Conservation (phyloP, 2,797 vertebrate species). For the Spinibarbus caldwelli region DNA sequence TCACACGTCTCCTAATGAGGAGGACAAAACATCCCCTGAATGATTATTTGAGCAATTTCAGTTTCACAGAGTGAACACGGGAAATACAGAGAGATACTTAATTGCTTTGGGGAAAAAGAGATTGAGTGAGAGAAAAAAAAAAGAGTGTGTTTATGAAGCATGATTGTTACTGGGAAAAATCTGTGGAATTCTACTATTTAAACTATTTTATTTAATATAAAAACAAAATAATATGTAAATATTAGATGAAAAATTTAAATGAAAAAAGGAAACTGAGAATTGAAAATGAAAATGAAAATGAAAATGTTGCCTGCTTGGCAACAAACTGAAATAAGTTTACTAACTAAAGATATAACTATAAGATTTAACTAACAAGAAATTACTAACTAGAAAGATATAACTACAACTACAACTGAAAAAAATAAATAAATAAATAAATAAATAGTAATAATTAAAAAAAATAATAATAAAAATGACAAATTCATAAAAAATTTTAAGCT, state of each 20-base stretch:
- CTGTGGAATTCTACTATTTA: background rate
- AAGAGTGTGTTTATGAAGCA: background rate
- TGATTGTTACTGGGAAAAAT: background rate
- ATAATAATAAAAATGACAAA: background rate
- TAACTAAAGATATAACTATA: background rate
- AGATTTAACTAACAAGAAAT: background rate
- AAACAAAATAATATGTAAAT: background rate
- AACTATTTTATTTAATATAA: background rate
- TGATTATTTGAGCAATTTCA: conserved; percentile 8
- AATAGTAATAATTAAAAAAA: background rate
- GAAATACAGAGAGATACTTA: background rate
- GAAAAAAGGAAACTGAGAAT: background rate
- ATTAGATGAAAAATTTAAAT: background rate
- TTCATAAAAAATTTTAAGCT: background rate
- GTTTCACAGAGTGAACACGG: background rate
- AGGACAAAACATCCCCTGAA: background rate
- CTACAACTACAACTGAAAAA: background rate
- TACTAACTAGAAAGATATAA: background rate
- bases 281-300: background rate
- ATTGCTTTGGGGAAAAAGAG: background rate
- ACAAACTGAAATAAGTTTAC: background rate
- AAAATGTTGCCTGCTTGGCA: background rate
- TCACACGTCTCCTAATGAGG: conserved; percentile 9
- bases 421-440: too few species aligned
- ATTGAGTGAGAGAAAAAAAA: background rate